Evolutionary conservation across 2,797 vertebrate species (phyloP).

Genomic region (Caiman crocodilus): DNA sequence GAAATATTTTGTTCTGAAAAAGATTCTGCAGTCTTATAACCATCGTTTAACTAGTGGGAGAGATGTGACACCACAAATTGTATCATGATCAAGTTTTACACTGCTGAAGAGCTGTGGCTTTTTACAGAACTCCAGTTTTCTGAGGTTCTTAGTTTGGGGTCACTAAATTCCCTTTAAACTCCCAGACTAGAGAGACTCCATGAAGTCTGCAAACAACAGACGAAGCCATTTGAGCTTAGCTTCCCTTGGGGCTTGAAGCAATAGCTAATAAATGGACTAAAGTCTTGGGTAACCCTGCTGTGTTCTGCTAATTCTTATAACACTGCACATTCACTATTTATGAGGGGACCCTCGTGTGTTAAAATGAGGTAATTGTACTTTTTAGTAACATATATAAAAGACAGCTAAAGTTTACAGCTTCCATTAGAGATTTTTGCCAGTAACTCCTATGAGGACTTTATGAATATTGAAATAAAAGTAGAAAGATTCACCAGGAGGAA

Average conservation of each 20-base stretch:
- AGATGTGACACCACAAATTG: background rate
- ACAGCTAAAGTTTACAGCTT: background rate
- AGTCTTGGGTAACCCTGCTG: slow-evolving; percentile 10
- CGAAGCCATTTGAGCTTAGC: background rate
- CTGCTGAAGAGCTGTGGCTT: rapidly evolving
- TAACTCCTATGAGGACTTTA: background rate
- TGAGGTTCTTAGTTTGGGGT: background rate
- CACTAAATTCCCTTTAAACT: background rate
- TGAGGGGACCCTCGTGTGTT: background rate
- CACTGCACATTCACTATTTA: background rate
- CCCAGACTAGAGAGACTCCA: slow-evolving; percentile 27
- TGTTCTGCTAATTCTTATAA: slow-evolving; percentile 18
- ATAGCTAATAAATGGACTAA: background rate
- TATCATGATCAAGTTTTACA: rapidly evolving
- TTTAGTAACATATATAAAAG: background rate
- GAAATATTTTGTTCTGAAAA: background rate
- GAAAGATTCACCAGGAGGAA: background rate
- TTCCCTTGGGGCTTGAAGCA: background rate
- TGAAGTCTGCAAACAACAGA: background rate
- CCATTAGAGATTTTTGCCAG: background rate
- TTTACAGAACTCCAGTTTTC: background rate
- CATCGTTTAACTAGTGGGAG: rapidly evolving
- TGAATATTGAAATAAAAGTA: slow-evolving; percentile 1
- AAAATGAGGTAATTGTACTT: background rate
- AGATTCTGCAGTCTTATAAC: background rate